Base-by-base conservation (phyloP, 2,888 invertebrate genomes). In the Stegana nigrithorax region DNA sequence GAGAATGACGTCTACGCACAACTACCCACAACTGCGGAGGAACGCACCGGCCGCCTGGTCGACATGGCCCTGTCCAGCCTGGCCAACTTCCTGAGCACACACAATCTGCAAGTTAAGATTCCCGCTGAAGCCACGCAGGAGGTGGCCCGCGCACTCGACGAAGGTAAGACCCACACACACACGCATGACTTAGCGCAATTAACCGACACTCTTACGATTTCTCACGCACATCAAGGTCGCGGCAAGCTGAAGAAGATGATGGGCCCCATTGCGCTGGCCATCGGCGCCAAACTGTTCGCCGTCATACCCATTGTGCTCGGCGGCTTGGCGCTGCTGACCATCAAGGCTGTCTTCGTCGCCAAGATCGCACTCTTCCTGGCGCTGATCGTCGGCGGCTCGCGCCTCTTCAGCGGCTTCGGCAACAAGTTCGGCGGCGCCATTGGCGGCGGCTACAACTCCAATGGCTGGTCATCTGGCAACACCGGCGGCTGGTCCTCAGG, bases 311-410 rank as follows among this genome's bases (percentile, higher is more conserved):
- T 93, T 6, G 84, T 92, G 17, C 87, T 94, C 67, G 92, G 91
- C 17, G 91, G 90, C 53, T 86, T 94, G 1, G 91, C 91, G 0
- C 87, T 94, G 19, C 84, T 94, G 70, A 91, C 92, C 23, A 88
- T 91, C 47, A 94, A 94, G 86, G 94, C 94, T 26, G 85, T 93
- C 60, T 87, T 94, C 68, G 89, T 94, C 12, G 91, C 93, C 55
- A 94, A 94, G 83, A 85, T 94, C 62, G 94, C 94, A 1, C 89
- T 94, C 68, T 83, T 93, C 56, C 86, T 93, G 42, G 92, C 93
- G 23, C 89, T 91, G 0, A 87, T 92, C 26, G 81, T 93, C 56
- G 91, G 91, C 4, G 87, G 92, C 70, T 91, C 92, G 76, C 92
- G 90, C 73, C 86, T 92, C 56, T 84, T 91, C 72, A 87, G 89